phyloP scores from a whole-genome alignment of 2,797 vertebrate species.

The Bucorvus abyssinicus region DNA sequence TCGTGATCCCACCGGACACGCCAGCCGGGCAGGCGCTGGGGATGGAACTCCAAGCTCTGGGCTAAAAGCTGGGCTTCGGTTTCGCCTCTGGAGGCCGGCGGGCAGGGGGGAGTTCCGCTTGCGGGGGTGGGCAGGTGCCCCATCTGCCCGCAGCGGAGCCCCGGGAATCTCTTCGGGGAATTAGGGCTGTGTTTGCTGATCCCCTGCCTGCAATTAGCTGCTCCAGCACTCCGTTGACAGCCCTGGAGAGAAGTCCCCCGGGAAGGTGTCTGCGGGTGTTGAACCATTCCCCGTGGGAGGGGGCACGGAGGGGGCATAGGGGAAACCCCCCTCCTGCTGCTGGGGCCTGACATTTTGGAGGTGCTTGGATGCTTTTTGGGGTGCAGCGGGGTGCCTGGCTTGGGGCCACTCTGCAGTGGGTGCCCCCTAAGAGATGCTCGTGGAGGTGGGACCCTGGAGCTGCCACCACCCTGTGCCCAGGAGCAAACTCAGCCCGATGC shows the following conservation, averaged over 20 bases:
- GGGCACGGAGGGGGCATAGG: rapidly evolving
- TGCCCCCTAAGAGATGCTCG: neutral
- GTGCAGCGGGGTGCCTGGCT: neutral
- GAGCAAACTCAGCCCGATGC: neutral
- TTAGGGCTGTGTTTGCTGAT: neutral
- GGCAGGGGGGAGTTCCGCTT: neutral
- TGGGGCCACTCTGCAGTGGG: neutral
- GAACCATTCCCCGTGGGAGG: rapidly evolving
- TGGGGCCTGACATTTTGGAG: neutral
- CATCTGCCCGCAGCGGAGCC: neutral
- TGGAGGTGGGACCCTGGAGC: neutral
- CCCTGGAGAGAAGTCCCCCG: rapidly evolving
- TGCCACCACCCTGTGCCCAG: rapidly evolving
- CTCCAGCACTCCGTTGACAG: neutral
- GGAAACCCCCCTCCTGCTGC: neutral
- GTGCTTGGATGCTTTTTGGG: neutral
- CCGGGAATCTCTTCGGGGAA: rapidly evolving
- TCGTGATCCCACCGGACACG: rapidly evolving
- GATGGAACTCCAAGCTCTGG: neutral
- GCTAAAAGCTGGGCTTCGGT: neutral
- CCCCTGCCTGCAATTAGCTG: neutral
- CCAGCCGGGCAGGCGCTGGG: neutral
- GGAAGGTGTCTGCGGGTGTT: neutral
- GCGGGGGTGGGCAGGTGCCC: neutral
- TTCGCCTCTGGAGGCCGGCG: rapidly evolving